Base-by-base conservation (phyloP, 2,797 vertebrate genomes). In the Miichthys miiuy region DNA sequence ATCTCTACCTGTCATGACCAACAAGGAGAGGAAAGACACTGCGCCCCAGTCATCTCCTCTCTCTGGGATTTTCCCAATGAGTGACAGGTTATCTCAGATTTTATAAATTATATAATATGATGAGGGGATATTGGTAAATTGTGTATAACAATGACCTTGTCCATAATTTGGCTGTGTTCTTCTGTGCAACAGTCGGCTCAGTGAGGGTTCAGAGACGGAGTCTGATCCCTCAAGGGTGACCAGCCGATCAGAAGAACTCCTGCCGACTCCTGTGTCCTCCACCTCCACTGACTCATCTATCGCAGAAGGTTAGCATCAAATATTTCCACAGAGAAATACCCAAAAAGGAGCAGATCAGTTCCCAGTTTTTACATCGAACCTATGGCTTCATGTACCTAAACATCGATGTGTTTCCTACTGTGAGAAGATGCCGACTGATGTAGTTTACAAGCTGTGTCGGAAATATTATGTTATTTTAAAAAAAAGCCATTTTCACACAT, bases 181-280 rank as follows among this genome's bases (percentile, higher is more conserved):
- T 21, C 30, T 25, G 3, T 74, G 21, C 76, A 77, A 2, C 81
- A 96, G 95, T 82, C 96, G 94, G 76, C 87, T 93, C 46, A 91
- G 77, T 8, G 92, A 95, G 34, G 93, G 95, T 67, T 89, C 95
- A 87, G 97, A 97, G 62, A 91, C 92, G 2, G 96, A 98, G 79
- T 84, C 81, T n/a, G 96, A 99, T 8, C 68, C 67, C 54, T 95
- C 92, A 91, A 95, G 88, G 81, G 92, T 71, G 48, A 92, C 87
- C 69, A 95, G 95, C 70, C 96, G 93, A 13, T 95, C 97, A 7
- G 97, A 98, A 44, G 98, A 98, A 63, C 87, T 94, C 63, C 83
- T 96, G 46, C 95, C 95, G 68, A 94, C 93, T 0, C 85, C 95
- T 23, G 93, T 94, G 42, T 96, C 95, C 5, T 95, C 96, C 78